phyloP scores from a whole-genome alignment of 2,888 invertebrate species.

The Nomada ruficornis region DNA sequence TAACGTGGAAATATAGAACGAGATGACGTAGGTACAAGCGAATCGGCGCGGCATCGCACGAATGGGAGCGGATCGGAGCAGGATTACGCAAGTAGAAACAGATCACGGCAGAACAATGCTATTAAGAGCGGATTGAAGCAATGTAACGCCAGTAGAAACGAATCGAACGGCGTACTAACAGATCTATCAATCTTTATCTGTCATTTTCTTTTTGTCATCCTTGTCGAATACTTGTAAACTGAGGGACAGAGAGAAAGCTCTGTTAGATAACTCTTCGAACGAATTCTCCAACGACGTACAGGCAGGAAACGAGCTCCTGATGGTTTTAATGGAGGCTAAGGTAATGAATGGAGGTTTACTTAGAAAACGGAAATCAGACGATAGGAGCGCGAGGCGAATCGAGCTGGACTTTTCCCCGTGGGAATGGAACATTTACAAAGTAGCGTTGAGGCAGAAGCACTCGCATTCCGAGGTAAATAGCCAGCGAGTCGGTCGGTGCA shows the following conservation, averaged over 20 bases:
- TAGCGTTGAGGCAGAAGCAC: constrained; percentile 51
- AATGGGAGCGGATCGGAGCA: no score
- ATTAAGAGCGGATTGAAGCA: no score
- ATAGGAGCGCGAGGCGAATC: not conserved
- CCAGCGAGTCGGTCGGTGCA: constrained; percentile 42
- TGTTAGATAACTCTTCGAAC: not conserved
- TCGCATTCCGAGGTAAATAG: constrained; percentile 58
- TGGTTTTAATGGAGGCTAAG: not conserved
- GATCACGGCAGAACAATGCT: no score
- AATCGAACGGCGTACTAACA: no score
- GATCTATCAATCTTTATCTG: no score
- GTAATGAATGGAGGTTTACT: constrained; percentile 6
- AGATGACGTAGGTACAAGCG: no score
- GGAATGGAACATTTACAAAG: constrained; percentile 57
- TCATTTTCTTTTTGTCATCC: not conserved
- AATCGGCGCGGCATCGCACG: no score
- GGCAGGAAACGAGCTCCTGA: not conserved
- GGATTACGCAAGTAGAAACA: no score
- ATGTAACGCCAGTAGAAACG: no score
- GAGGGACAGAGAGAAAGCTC: not conserved
- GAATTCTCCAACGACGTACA: not conserved
- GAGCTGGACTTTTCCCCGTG: constrained; percentile 53
- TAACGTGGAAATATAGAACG: no score
- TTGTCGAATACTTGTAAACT: not conserved
- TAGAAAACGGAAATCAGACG: constrained; percentile 39